phyloP scores from a whole-genome alignment of 2,113 vertebrate species.

The Cyprinus carpio region DNA sequence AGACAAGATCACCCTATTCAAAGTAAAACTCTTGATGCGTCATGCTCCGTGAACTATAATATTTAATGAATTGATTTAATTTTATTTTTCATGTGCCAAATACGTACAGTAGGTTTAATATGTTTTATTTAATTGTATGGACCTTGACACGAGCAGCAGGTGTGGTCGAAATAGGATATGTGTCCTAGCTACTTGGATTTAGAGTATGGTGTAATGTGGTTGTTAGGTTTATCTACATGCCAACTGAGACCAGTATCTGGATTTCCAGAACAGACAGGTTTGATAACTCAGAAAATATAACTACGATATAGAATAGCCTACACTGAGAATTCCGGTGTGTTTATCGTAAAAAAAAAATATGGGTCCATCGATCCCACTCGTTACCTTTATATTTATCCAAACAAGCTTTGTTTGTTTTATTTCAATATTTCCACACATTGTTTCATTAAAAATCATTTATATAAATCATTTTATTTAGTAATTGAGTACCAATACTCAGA shows the following conservation, averaged over 20 bases:
- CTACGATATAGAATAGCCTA: not conserved
- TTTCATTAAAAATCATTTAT: not conserved
- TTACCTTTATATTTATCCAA: not conserved
- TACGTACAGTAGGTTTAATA: not conserved
- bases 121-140: not conserved
- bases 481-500: no score
- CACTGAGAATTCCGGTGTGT: not conserved
- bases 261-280: not conserved
- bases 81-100: not conserved
- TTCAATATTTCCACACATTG: not conserved
- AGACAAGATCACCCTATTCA: not conserved
- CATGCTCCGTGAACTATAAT: no score
- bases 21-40: not conserved
- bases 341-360: not conserved
- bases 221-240: slow-evolving; percentile 7
- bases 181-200: not conserved
- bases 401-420: not conserved
- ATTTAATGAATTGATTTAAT: not conserved
- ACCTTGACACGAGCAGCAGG: not conserved
- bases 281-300: not conserved
- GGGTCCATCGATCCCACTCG: not conserved
- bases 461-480: not conserved
- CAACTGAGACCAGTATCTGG: not conserved
- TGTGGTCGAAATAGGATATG: not conserved
- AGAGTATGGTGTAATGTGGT: not conserved